Conservation (phyloP, 2,113 vertebrate species). For the Heteronetta atricapilla region DNA sequence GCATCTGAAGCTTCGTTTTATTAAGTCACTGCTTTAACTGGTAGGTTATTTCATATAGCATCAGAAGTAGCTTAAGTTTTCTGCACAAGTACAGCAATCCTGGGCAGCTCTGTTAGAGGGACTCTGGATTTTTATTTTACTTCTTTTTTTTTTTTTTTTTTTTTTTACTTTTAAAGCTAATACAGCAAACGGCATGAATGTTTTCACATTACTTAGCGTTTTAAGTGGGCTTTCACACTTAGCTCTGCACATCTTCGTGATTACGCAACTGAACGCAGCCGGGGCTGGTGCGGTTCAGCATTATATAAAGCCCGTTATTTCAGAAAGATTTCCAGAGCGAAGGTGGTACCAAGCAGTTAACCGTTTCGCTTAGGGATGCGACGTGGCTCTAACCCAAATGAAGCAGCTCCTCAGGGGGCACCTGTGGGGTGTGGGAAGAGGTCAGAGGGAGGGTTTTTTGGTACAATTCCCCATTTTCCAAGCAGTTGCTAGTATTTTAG, state of each 20-base stretch:
- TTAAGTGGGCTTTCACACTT: slow-evolving; percentile 52
- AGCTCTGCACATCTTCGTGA: neutral
- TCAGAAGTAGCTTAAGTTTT: neutral
- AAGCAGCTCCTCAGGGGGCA: neutral
- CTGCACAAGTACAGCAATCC: neutral
- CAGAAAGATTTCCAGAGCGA: neutral
- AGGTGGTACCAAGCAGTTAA: neutral
- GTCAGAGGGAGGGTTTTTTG: neutral
- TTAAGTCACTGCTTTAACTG: neutral
- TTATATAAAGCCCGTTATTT: slow-evolving; percentile 26
- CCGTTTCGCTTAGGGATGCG: neutral
- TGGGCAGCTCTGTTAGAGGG: neutral
- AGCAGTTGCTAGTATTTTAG: neutral
- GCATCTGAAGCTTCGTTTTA: neutral
- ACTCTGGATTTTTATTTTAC: neutral
- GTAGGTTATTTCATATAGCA: neutral
- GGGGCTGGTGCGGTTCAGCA: neutral
- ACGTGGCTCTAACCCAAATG: neutral
- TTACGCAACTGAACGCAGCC: slow-evolving; percentile 30
- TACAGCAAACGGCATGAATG: neutral
- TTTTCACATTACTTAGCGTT: slow-evolving; percentile 9
- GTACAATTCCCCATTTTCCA: neutral
- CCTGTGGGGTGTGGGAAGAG: accelerated
- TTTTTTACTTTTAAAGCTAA: neutral
- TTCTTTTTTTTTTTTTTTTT: neutral